These are phyloP conservation scores for Drosophila lini DNA, from an alignment of 1,140 invertebrate species.

Conservation along the genomic window DNA sequence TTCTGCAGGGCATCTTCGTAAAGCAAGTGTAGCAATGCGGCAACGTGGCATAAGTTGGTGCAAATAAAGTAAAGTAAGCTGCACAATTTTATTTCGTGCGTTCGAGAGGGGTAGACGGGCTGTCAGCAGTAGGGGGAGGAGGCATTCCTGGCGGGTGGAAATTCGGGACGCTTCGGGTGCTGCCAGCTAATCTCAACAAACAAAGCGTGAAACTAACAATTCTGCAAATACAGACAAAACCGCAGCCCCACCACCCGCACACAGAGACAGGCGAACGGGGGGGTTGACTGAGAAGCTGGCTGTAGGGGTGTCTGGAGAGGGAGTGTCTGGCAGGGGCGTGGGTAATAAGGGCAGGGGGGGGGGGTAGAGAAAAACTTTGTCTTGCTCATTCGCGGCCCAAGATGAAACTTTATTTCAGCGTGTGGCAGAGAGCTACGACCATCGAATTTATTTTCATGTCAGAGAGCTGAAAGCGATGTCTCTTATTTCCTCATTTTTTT, in stretches of 20 bases:
- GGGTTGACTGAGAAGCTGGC: background rate
- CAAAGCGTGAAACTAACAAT: conserved; percentile 83
- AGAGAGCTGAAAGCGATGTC: conserved; percentile 5
- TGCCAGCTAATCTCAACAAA: conserved; percentile 80
- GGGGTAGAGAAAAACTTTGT: conserved; percentile 39
- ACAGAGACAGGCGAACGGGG: conserved; percentile 17
- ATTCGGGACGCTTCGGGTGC: conserved; percentile 24
- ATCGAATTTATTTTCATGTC: conserved; percentile 80
- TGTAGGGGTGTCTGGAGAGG: background rate
- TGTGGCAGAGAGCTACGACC: conserved; percentile 58
- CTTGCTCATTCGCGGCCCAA: conserved; percentile 49
- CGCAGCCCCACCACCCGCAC: conserved; percentile 37
- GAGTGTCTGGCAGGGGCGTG: background rate
- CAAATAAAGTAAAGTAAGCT: conserved; percentile 72
- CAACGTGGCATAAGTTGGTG: conserved; percentile 58
- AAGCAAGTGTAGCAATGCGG: conserved; percentile 53
- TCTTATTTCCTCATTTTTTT: background rate
- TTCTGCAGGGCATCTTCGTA: conserved; percentile 20
- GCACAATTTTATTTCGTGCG: conserved; percentile 73
- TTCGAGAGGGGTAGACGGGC: conserved; percentile 1
- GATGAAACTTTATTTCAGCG: conserved; percentile 78
- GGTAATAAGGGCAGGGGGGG: background rate
- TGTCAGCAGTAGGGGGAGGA: conserved; percentile 13
- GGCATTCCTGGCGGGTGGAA: background rate
- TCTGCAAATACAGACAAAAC: conserved; percentile 80